A percentile compares a stretch with the other conserved stretches of the same genome.
phyloP scores from a whole-genome alignment of 2,797 vertebrate species.

The Choloepus didactylus region DNA sequence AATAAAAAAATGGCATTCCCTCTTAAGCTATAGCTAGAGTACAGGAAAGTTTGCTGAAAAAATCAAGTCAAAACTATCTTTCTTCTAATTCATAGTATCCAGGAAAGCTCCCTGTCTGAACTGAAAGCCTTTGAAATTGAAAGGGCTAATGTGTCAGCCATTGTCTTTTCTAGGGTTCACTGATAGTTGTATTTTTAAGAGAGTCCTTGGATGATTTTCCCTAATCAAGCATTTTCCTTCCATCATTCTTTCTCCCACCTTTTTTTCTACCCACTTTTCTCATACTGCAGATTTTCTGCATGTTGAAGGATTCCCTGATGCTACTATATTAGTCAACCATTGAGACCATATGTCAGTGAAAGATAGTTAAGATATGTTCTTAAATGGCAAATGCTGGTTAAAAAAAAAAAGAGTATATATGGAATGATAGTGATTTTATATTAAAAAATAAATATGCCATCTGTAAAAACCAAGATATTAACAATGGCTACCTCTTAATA shows the following conservation, averaged over 20 bases:
- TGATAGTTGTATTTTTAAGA: slow-evolving; percentile 9
- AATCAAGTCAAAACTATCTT: slow-evolving; percentile 8
- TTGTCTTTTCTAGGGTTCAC: background rate
- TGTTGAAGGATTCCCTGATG: background rate
- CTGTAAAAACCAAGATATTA: background rate
- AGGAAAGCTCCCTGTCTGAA: background rate
- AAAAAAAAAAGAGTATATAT: background rate
- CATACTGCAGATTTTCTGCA: background rate
- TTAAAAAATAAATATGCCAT: background rate
- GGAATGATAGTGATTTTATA: background rate
- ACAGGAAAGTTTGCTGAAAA: background rate
- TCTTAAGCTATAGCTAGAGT: background rate
- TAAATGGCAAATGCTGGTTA: background rate
- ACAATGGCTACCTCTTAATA: background rate
- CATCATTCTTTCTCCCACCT: background rate
- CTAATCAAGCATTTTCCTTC: background rate
- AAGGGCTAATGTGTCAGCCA: background rate
- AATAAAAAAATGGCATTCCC: background rate
- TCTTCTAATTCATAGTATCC: background rate
- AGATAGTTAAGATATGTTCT: background rate
- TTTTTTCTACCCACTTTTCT: slow-evolving; percentile 41
- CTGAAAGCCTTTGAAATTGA: background rate
- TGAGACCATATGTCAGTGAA: background rate
- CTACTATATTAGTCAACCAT: background rate
- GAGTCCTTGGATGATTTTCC: background rate